Evolutionary conservation across 2,113 vertebrate genomes (phyloP).

Genomic region (Perca schrenkii): DNA sequence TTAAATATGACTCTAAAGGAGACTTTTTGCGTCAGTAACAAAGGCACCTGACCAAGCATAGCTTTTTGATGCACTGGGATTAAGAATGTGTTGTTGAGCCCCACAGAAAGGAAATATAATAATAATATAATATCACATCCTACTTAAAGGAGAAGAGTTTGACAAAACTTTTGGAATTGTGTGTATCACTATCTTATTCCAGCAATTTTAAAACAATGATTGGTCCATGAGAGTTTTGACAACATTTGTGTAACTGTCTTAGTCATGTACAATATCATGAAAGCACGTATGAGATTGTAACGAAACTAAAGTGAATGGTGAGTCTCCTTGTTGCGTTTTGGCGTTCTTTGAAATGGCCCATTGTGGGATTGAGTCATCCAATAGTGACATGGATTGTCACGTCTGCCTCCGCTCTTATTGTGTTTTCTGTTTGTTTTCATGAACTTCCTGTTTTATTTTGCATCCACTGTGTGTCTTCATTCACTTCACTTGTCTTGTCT

Average conservation of each 20-base stretch:
- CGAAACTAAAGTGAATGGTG: not conserved
- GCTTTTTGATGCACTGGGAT: too few relatives aligned
- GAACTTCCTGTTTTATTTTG: too few relatives aligned
- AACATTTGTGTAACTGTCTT: not conserved
- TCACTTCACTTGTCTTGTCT: too few relatives aligned
- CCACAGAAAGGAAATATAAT: not conserved
- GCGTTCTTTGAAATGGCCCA: not conserved
- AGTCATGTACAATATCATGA: not conserved
- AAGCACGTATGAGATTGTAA: not conserved
- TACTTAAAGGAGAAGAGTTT: not conserved
- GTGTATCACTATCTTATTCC: not conserved
- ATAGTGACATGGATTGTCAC: not conserved
- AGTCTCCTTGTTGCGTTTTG: not conserved
- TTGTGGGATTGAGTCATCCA: not conserved
- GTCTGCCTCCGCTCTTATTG: too few relatives aligned
- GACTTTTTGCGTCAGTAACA: too few relatives aligned
- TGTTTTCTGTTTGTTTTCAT: too few relatives aligned
- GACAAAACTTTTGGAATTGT: not conserved
- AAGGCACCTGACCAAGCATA: too few relatives aligned
- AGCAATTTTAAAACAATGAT: not conserved
- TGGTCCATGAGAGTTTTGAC: not conserved
- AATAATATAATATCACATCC: not conserved
- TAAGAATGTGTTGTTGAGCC: not conserved
- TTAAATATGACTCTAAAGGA: too few relatives aligned
- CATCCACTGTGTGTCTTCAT: too few relatives aligned